phyloP scores from a whole-genome alignment of 2,888 invertebrate genomes.

The Tuta absoluta region DNA sequence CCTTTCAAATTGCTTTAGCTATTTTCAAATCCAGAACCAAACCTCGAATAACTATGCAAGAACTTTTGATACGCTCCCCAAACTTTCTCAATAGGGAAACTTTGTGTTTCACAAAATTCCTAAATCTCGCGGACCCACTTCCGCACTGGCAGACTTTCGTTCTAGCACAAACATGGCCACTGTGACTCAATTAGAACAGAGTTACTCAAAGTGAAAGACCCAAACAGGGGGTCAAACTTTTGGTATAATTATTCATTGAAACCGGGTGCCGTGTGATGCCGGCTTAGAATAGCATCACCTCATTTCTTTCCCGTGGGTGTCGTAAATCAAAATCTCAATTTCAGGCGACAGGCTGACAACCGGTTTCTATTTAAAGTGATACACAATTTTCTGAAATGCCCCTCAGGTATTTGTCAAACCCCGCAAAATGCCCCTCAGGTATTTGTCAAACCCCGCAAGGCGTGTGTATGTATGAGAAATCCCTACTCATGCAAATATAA shows the following conservation, averaged over 20 bases:
- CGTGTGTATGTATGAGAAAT: too few relatives aligned
- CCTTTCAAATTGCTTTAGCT: neutral
- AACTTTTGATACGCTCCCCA: conserved; percentile 8
- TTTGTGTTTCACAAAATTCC: conserved; percentile 8
- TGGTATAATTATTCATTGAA: neutral
- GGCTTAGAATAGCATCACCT: too few relatives aligned
- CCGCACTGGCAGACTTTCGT: conserved; percentile 6
- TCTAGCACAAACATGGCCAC: conserved; percentile 2
- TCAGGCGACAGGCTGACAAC: too few relatives aligned
- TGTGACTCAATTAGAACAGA: conserved; percentile 6
- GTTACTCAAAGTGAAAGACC: neutral
- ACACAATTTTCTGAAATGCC: too few relatives aligned
- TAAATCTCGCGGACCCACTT: conserved; percentile 4
- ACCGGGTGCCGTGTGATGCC: too few relatives aligned
- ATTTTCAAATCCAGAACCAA: conserved; percentile 8
- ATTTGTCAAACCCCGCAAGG: too few relatives aligned
- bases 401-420: too few relatives aligned
- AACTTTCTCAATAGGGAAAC: conserved; percentile 10
- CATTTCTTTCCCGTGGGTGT: too few relatives aligned
- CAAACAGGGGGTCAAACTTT: neutral
- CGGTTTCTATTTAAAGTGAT: too few relatives aligned
- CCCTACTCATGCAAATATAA: too few relatives aligned
- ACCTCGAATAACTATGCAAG: conserved; percentile 6
- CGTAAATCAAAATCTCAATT: too few relatives aligned
- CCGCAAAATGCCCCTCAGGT: too few relatives aligned